phyloP scores from a whole-genome alignment of 1,140 invertebrate genomes.

The Apis florea region DNA sequence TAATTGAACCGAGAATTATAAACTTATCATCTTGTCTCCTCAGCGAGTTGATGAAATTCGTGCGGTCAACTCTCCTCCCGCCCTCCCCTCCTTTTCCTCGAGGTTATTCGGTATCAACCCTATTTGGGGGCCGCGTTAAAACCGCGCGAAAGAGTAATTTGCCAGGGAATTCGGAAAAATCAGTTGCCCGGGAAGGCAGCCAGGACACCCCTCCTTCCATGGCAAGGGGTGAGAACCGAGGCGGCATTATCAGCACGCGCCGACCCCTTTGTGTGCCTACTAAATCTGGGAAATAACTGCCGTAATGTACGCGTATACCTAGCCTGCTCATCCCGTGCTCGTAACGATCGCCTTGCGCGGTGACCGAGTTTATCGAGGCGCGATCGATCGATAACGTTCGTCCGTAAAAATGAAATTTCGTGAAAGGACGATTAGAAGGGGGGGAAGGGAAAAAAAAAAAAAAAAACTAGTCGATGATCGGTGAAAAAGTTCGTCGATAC shows the following conservation, averaged over 20 bases:
- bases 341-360: not conserved
- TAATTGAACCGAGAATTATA: no score
- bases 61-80: not conserved
- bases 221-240: slow-evolving; percentile 55
- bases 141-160: slow-evolving; percentile 61
- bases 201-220: not conserved
- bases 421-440: no score
- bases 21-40: no score
- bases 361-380: no score
- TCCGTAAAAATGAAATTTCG: no score
- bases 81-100: not conserved
- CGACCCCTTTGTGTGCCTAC: slow-evolving; percentile 76
- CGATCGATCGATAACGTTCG: no score
- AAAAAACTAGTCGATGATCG: no score
- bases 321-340: slow-evolving; percentile 11
- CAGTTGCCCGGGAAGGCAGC: slow-evolving; percentile 35
- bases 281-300: slow-evolving; percentile 77
- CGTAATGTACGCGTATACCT: slow-evolving; percentile 45
- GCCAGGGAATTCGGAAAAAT: slow-evolving; percentile 65
- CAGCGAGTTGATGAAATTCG: slow-evolving; percentile 12
- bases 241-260: slow-evolving; percentile 78
- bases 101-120: not conserved
- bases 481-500: no score
- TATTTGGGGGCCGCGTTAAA: not conserved
- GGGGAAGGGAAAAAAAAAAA: no score